Evolutionary conservation across 2,888 invertebrate genomes (phyloP), one percentile per base, ranked within the genome.

Genomic region (Microctonus hyperodae): DNA sequence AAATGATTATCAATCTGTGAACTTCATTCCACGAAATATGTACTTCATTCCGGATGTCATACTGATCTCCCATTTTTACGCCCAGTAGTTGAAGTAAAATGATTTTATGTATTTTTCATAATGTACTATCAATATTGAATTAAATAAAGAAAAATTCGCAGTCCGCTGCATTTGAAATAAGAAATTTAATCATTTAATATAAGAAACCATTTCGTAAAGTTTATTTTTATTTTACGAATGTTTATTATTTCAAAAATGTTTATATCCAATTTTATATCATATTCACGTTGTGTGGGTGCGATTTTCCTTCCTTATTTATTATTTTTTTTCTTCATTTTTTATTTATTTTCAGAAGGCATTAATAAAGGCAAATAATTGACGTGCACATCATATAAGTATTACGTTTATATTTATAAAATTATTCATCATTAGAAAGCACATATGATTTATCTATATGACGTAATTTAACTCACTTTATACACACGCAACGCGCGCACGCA

Each of bases 361-460:
- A 70, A 80, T 50, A 13, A 25, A 62, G 50, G 57, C 48, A 51
- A 51, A 50, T 56, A 61, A 58, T 56, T 57, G 51, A 63, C 31
- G 71, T 74, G 76, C 74, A 78, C 74, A 75, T 70, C 74, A 77
- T 73, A 76, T 81, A 79, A 76, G 76, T 81, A 81, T 80, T 79
- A 80, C 77, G 78, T 78, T 80, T 80, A 80, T 81, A 81, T 82
- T 82, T 82, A 81, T 81, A 81, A 82, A 82, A 82, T 81, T 82
- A 82, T 81, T 77, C 78, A 78, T 82, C 82, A 79, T 82, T 80
- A 81, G 80, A 82, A 82, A 81, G 81, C 82, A 81, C 81, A 81
- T 82, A 81, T 79, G 79, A 82, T 81, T 78, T 79, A 81, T 78
- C 78, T 80, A 78, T 80, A 79, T 79, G 81, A 81, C 59, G 59